These are phyloP conservation scores for Oreochromis aureus DNA, from an alignment of 2,113 vertebrate species.

Conservation along the genomic window DNA sequence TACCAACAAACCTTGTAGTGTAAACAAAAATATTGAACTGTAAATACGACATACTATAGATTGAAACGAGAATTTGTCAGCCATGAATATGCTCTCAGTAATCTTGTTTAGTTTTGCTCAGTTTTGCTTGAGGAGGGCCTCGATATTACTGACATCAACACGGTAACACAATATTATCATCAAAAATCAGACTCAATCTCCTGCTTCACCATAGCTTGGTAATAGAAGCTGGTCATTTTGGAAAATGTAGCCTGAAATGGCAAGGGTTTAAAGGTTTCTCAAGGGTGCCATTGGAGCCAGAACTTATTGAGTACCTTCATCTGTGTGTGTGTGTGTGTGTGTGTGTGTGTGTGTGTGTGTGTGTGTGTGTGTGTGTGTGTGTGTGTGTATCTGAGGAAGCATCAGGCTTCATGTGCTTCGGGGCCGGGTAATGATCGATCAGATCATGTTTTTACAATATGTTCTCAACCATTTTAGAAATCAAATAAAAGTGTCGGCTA, in stretches of 20 bases:
- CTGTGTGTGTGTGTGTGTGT: background rate
- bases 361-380: background rate
- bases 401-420: background rate
- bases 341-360: background rate
- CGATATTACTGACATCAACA: background rate
- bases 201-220: background rate
- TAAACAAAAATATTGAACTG: background rate
- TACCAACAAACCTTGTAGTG: background rate
- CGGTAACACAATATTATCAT: background rate
- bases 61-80: background rate
- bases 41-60: background rate
- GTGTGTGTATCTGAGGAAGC: background rate
- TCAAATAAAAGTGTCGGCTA: background rate
- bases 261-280: background rate
- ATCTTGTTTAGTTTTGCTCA: background rate
- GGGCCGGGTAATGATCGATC: background rate
- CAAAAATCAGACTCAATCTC: background rate
- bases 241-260: background rate
- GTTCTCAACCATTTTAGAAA: background rate
- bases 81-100: background rate
- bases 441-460: background rate
- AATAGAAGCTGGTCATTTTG: background rate
- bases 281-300: background rate
- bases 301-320: background rate
- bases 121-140: background rate